Conservation (phyloP, 2,797 vertebrate genomes). For the Brachymystax lenok region DNA sequence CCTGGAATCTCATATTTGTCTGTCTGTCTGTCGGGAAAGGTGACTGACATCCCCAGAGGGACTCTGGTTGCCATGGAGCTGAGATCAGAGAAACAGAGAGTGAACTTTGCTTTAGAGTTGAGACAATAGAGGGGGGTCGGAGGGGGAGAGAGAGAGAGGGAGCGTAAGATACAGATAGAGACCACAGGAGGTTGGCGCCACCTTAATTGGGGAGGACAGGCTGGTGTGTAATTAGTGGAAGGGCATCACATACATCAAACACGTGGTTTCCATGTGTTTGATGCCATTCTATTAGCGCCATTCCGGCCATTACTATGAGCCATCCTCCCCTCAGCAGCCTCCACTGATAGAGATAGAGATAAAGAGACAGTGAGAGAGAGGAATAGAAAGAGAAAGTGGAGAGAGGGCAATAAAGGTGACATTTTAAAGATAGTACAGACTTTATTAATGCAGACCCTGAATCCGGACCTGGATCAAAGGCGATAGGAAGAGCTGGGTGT, state of each 20-base stretch:
- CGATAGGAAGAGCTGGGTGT: neutral
- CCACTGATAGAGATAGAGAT: neutral
- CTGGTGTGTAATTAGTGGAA: neutral
- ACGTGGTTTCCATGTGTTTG: too few species aligned
- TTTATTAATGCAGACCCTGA: neutral
- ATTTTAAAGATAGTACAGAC: neutral
- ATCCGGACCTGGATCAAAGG: neutral
- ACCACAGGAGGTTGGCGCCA: neutral
- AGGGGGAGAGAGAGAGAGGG: neutral
- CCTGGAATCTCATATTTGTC: neutral
- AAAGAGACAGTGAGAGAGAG: neutral
- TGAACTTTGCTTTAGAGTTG: constrained; percentile 1
- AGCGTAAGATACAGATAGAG: neutral
- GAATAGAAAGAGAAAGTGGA: neutral
- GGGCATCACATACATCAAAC: too few species aligned
- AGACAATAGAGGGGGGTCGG: neutral
- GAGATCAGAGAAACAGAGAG: constrained; percentile 12
- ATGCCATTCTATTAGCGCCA: too few species aligned
- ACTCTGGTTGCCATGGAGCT: constrained; percentile 10
- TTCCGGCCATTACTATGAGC: too few species aligned
- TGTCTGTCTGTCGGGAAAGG: neutral
- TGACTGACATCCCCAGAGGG: neutral
- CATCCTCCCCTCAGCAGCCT: too few species aligned
- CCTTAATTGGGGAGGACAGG: neutral
- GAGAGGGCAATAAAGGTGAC: neutral